These are phyloP conservation scores for Poecilus cupreus DNA, from an alignment of 2,888 invertebrate genomes.

Conservation along the genomic window DNA sequence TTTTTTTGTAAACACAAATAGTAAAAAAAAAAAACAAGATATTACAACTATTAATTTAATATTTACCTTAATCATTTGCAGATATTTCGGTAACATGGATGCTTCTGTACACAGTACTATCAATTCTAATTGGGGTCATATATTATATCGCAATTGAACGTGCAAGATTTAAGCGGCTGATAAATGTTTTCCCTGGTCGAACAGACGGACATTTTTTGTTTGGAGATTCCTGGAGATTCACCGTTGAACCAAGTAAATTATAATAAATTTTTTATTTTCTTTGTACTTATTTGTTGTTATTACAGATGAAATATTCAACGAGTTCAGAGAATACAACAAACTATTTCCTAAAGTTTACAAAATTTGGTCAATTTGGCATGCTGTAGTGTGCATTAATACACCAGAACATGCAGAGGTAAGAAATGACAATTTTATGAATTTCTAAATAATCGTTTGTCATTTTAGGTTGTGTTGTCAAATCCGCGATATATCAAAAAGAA, in stretches of 20 bases:
- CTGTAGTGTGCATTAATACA: not conserved
- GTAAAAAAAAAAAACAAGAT: no score
- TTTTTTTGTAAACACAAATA: no score
- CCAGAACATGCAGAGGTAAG: constrained; percentile 6
- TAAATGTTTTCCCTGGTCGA: not conserved
- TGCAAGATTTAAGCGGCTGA: not conserved
- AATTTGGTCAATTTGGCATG: not conserved
- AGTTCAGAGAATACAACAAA: not conserved
- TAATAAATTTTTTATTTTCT: no score
- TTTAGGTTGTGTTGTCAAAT: no score
- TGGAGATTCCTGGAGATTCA: not conserved
- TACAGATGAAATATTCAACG: not conserved
- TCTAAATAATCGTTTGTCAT: no score
- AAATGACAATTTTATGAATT: no score
- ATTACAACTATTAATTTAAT: no score
- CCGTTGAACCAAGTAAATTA: not conserved
- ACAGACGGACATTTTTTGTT: not conserved
- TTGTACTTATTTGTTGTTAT: no score
- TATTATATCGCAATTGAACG: not conserved
- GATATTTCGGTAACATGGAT: not conserved
- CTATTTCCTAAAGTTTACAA: not conserved
- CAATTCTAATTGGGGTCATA: not conserved
- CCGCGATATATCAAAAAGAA: constrained; percentile 66
- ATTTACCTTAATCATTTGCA: no score
- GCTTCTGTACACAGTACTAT: not conserved